phyloP scores from a whole-genome alignment of 2,113 vertebrate species.

The Taxidea taxus region DNA sequence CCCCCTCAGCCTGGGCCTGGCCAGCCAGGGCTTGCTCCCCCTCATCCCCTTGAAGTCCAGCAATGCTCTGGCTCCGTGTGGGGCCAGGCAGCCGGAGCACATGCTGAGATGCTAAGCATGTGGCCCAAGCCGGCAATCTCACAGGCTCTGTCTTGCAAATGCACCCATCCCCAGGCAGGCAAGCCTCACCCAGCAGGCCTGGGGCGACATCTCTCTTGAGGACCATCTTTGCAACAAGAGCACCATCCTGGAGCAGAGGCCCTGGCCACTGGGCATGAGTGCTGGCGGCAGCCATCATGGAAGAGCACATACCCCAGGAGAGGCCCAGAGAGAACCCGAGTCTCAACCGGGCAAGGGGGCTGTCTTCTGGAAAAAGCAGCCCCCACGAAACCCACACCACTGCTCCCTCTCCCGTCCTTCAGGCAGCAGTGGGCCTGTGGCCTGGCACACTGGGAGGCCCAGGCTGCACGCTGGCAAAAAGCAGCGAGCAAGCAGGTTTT shows the following conservation, averaged over 20 bases:
- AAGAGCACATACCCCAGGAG: background rate
- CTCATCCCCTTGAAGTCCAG: background rate
- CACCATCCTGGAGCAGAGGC: background rate
- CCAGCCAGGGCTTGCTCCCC: no score
- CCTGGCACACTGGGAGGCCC: background rate
- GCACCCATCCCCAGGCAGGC: background rate
- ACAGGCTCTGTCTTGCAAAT: background rate
- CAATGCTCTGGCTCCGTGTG: background rate
- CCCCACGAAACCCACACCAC: accelerated
- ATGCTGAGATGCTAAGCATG: accelerated
- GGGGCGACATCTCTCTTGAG: background rate
- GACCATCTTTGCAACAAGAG: no score
- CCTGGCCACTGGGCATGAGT: accelerated
- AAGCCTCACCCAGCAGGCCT: background rate
- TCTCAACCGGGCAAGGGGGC: background rate
- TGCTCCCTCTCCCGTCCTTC: background rate
- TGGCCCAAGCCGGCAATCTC: background rate
- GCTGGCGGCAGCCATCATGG: accelerated
- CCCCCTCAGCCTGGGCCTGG: background rate
- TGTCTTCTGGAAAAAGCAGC: background rate
- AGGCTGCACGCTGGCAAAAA: background rate
- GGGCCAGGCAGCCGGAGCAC: accelerated
- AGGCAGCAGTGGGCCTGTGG: background rate
- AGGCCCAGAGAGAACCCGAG: background rate
- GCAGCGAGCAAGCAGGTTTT: background rate